These are phyloP conservation scores for Vulpes vulpes DNA, from an alignment of 2,113 vertebrate genomes.

Conservation along the genomic window DNA sequence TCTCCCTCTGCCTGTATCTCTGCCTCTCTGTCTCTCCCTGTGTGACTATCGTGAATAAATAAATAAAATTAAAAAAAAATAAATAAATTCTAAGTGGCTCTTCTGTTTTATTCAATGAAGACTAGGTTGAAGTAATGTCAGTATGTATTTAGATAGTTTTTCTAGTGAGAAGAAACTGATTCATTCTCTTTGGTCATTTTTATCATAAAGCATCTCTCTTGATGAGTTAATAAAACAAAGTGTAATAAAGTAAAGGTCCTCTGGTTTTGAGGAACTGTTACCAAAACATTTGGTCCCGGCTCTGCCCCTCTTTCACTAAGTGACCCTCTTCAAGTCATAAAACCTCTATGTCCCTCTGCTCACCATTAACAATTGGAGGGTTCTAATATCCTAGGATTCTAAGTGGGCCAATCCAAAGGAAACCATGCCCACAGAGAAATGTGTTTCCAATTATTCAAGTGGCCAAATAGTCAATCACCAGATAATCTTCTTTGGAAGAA, in stretches of 20 bases:
- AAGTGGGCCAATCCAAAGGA: neutral
- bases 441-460: constrained; percentile 22
- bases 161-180: neutral
- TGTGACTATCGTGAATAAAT: too few species aligned
- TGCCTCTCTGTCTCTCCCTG: too few species aligned
- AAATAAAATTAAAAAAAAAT: too few species aligned
- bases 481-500: constrained; percentile 24
- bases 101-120: neutral
- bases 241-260: neutral
- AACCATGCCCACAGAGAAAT: neutral
- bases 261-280: neutral
- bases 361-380: neutral
- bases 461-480: neutral
- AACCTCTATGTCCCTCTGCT: neutral
- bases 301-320: neutral
- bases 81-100: neutral
- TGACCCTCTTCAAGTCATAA: neutral
- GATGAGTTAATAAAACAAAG: neutral
- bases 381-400: neutral
- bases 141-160: neutral
- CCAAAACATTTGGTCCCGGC: neutral
- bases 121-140: neutral
- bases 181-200: constrained; percentile 28
- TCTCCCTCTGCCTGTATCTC: too few species aligned
- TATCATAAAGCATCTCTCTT: neutral